These are phyloP conservation scores for Indicator indicator DNA, from an alignment of 2,113 vertebrate genomes.

Conservation along the genomic window DNA sequence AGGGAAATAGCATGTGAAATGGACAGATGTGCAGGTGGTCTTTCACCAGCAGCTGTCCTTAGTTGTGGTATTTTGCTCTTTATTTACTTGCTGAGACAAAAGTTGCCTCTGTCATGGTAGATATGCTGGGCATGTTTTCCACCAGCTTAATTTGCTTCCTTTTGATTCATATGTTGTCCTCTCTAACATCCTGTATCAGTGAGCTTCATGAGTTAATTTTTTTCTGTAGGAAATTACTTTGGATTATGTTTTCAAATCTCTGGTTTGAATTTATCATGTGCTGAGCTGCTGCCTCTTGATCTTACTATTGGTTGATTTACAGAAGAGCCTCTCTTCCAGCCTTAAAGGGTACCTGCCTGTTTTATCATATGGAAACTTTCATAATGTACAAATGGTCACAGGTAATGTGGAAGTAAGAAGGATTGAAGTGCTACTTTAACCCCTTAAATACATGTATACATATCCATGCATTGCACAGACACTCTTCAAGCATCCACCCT, in stretches of 20 bases:
- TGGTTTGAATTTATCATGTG: background rate
- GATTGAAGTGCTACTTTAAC: background rate
- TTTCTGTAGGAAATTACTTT: background rate
- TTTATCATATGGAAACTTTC: background rate
- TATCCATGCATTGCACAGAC: background rate
- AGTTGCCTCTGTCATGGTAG: background rate
- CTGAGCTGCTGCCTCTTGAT: background rate
- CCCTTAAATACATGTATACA: background rate
- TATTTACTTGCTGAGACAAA: background rate
- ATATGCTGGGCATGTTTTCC: background rate
- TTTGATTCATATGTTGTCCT: background rate
- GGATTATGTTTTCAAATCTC: background rate
- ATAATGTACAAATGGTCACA: fast-evolving
- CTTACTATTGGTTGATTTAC: background rate
- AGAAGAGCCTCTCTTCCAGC: background rate
- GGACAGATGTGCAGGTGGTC: background rate
- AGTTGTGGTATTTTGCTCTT: background rate
- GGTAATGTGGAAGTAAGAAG: background rate
- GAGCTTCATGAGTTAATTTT: background rate
- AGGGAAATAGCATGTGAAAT: background rate
- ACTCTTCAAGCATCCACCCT: background rate
- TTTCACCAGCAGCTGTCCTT: background rate
- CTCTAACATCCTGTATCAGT: background rate
- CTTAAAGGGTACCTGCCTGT: background rate
- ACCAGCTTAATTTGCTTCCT: background rate